Conservation (phyloP, 2,888 invertebrate genomes). For the Callosobruchus maculatus region DNA sequence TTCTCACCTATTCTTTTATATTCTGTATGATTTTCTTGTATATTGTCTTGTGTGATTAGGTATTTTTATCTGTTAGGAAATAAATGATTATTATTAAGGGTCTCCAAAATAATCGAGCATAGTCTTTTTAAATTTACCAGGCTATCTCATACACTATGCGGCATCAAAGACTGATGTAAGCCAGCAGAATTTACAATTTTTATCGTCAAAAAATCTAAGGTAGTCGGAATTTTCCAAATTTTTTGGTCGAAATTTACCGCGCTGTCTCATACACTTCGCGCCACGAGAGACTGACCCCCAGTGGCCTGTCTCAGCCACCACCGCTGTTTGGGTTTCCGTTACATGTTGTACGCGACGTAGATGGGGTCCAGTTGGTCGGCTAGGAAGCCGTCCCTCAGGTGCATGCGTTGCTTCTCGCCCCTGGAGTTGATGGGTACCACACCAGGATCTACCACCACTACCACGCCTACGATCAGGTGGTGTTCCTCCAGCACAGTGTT, state of each 20-base stretch:
- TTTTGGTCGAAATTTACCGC: too few relatives aligned
- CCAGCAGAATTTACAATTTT: too few relatives aligned
- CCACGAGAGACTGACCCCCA: not conserved
- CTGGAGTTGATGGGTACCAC: constrained; percentile 94
- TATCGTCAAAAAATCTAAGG: constrained; percentile 98
- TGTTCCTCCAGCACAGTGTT: constrained; percentile 97
- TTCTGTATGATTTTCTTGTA: too few relatives aligned
- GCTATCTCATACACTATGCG: too few relatives aligned
- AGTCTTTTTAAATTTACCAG: too few relatives aligned
- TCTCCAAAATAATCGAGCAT: too few relatives aligned
- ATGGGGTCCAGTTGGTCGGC: constrained; percentile 99
- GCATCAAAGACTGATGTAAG: constrained; percentile 72
- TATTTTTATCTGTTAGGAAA: too few relatives aligned
- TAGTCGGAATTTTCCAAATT: too few relatives aligned
- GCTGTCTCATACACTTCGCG: not conserved
- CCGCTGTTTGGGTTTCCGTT: constrained; percentile 43
- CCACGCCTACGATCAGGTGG: constrained; percentile 97
- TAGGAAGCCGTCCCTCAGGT: constrained; percentile 95
- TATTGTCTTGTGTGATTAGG: too few relatives aligned
- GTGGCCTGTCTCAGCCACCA: not conserved
- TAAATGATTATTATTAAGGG: too few relatives aligned
- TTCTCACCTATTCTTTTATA: too few relatives aligned
- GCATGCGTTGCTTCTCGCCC: constrained; percentile 99
- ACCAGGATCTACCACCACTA: constrained; percentile 97
- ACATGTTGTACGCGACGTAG: constrained; percentile 99